Evolutionary conservation across 2,113 vertebrate species (phyloP).

Genomic region (Ginglymostoma cirratum): DNA sequence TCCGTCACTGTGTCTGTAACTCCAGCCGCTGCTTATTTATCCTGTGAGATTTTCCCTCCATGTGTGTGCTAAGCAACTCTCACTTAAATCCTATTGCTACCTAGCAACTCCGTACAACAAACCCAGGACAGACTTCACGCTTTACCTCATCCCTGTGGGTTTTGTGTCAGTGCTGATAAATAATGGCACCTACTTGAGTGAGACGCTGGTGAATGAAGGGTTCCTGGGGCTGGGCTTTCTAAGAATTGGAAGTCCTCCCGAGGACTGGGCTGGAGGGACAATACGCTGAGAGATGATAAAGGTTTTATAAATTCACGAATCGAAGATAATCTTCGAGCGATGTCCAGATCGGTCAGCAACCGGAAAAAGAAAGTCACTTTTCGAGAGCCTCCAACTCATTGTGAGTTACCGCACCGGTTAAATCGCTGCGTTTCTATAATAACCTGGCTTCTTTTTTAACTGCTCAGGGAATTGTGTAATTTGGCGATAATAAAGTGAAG

Average conservation of each 20-base stretch:
- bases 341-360: constrained; percentile 16
- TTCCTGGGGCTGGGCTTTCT: not conserved
- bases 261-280: not conserved
- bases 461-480: not conserved
- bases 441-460: not conserved
- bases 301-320: not conserved
- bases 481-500: not conserved
- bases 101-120: not conserved
- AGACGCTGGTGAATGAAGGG: not conserved
- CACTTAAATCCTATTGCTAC: not conserved
- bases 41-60: not conserved
- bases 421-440: not conserved
- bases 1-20: not conserved
- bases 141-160: not conserved
- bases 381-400: constrained; percentile 22
- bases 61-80: not conserved
- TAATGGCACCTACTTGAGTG: not conserved
- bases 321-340: not conserved
- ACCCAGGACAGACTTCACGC: not conserved
- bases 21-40: not conserved
- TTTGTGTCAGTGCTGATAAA: not conserved
- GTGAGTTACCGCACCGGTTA: constrained; percentile 36
- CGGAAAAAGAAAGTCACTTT: constrained; percentile 41
- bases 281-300: not conserved
- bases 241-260: not conserved